These are phyloP conservation scores for Philotrypesis tridentata DNA, from an alignment of 1,140 invertebrate genomes.

Conservation along the genomic window DNA sequence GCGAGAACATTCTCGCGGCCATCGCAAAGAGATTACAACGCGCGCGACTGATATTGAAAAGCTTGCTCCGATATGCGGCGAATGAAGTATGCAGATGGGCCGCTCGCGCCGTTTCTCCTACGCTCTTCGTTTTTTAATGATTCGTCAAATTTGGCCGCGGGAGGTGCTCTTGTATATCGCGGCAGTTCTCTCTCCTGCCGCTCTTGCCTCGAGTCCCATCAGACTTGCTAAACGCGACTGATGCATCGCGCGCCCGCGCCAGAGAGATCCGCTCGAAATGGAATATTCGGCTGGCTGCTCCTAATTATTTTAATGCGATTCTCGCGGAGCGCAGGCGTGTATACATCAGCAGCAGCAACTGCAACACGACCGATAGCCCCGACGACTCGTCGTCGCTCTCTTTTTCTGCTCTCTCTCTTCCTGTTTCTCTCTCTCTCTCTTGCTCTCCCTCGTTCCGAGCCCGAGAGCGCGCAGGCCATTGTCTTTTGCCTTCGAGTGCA, in stretches of 20 bases:
- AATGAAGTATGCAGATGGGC: not conserved
- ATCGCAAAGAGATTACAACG: too few species aligned
- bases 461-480: not conserved
- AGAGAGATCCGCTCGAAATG: conserved; percentile 30
- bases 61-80: not conserved
- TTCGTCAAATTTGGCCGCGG: not conserved
- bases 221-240: conserved; percentile 27
- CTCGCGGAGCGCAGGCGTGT: conserved; percentile 39
- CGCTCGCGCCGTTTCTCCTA: not conserved
- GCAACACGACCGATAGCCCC: not conserved
- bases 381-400: not conserved
- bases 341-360: not conserved
- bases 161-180: not conserved
- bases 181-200: not conserved
- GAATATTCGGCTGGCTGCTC: conserved; percentile 57
- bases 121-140: conserved; percentile 12
- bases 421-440: not conserved
- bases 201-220: not conserved
- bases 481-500: not conserved
- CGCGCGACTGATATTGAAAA: too few species aligned
- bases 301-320: conserved; percentile 66
- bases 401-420: not conserved
- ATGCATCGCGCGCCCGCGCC: not conserved
- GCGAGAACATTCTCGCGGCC: too few species aligned
- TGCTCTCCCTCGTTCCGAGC: too few species aligned